Conservation (phyloP, 2,113 vertebrate genomes). For the Rafetus swinhoei region DNA sequence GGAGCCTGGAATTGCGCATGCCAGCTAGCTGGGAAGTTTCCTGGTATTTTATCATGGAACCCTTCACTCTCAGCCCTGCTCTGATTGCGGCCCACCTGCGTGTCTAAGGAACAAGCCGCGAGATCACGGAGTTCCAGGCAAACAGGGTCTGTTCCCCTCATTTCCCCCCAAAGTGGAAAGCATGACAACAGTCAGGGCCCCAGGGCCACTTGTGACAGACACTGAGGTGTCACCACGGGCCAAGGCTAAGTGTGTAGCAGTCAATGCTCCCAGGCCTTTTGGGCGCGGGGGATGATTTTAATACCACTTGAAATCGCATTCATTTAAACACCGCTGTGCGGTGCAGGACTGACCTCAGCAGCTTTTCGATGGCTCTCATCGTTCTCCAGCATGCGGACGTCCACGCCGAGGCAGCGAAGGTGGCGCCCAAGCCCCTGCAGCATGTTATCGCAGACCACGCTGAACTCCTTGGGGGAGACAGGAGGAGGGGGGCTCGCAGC, state of each 20-base stretch:
- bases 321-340: not conserved
- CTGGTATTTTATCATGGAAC: not conserved
- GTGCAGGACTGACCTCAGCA: slow-evolving; percentile 79
- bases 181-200: not conserved
- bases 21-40: rapidly evolving
- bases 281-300: rapidly evolving
- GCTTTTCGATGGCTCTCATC: slow-evolving; percentile 85
- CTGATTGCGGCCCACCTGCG: not conserved
- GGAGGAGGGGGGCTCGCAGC: rapidly evolving
- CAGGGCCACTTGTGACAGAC: not conserved
- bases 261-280: not conserved
- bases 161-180: not conserved
- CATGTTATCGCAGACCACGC: slow-evolving; percentile 91
- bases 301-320: not conserved
- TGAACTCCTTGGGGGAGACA: slow-evolving; percentile 79
- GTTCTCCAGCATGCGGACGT: slow-evolving; percentile 83
- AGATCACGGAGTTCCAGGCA: not conserved
- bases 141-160: not conserved
- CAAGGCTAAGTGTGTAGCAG: rapidly evolving
- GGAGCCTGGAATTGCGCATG: not conserved
- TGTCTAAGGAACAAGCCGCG: too few relatives aligned
- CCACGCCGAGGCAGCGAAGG: slow-evolving; percentile 87
- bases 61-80: not conserved
- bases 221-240: not conserved
- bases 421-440: slow-evolving; percentile 88